Conservation (phyloP, 2,113 vertebrate species). For the Oplegnathus fasciatus region DNA sequence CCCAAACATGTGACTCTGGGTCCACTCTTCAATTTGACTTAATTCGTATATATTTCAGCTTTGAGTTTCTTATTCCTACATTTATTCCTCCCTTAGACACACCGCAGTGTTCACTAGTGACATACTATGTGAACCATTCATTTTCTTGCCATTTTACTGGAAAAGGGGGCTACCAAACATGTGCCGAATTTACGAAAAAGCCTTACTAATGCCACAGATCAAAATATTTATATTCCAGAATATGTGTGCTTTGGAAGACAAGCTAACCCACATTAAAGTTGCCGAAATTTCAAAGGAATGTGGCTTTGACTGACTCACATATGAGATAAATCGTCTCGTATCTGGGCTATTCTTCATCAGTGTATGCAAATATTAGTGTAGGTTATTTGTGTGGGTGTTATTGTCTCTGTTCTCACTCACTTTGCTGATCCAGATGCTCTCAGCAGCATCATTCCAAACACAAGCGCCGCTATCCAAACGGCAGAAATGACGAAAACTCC, state of each 20-base stretch:
- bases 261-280: not conserved
- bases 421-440: constrained; percentile 80
- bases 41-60: not conserved
- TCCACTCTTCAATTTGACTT: not conserved
- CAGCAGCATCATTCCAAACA: constrained; percentile 76
- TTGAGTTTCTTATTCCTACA: not conserved
- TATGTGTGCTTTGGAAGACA: not conserved
- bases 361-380: too few species aligned
- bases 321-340: not conserved
- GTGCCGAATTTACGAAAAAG: not conserved
- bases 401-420: constrained; percentile 79
- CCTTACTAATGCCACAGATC: too few species aligned
- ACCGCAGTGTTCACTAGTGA: not conserved
- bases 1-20: not conserved
- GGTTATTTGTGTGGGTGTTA: not conserved
- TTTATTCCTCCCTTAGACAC: not conserved
- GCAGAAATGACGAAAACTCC: constrained; percentile 87
- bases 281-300: not conserved
- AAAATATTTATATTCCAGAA: not conserved
- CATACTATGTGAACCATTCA: not conserved
- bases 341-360: not conserved
- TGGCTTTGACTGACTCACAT: not conserved
- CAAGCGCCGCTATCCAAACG: constrained; percentile 87
- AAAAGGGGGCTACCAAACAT: not conserved
- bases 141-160: not conserved